Conservation (phyloP, 2,113 vertebrate species). For the Phodopus roborovskii region DNA sequence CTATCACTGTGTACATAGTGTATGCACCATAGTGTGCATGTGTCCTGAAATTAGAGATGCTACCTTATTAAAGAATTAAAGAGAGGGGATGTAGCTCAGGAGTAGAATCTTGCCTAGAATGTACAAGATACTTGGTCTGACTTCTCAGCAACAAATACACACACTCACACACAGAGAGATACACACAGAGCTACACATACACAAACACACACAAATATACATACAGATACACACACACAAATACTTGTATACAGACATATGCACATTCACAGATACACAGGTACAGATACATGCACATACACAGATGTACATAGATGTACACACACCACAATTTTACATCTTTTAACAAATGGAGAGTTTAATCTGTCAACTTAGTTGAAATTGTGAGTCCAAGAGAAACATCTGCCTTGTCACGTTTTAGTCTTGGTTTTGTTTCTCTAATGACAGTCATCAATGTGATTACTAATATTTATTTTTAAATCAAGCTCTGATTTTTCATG, state of each 20-base stretch:
- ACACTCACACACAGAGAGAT: not conserved
- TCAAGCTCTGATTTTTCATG: conserved; percentile 2
- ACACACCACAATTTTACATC: not conserved
- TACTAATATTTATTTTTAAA: conserved; percentile 42
- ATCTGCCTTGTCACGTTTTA: not conserved
- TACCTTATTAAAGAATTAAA: not conserved
- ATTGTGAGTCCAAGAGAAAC: not conserved
- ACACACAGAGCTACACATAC: not conserved
- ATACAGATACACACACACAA: not conserved
- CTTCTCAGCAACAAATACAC: not conserved
- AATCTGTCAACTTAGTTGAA: not conserved
- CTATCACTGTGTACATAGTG: not conserved
- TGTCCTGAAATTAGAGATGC: not conserved
- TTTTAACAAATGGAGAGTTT: not conserved
- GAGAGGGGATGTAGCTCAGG: not conserved
- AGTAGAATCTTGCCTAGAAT: not conserved
- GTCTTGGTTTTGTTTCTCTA: conserved; percentile 3
- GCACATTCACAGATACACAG: not conserved
- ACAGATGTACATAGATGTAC: not conserved
- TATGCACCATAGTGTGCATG: not conserved
- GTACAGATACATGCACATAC: not conserved
- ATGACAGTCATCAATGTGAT: not conserved
- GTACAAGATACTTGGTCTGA: not conserved
- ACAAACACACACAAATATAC: not conserved
- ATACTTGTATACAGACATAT: not conserved